A percentile compares a stretch with the other conserved stretches of the same genome.
phyloP scores from a whole-genome alignment of 2,113 vertebrate genomes.

The Mola mola region DNA sequence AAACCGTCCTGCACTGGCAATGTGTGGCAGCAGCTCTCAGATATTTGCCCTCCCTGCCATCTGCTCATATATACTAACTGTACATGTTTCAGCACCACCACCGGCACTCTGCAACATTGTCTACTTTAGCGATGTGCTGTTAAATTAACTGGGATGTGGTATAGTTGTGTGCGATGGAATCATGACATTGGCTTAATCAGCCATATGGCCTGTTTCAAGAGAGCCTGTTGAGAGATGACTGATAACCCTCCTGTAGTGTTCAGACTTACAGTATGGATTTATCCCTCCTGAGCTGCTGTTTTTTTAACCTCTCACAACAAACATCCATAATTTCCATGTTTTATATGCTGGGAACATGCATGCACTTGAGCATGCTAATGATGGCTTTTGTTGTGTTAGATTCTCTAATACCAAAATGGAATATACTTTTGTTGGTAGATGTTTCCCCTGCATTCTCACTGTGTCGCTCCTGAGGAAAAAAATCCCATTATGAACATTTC shows the following conservation, averaged over 20 bases:
- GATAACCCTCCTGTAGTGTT: slow-evolving; percentile 37
- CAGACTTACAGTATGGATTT: slow-evolving; percentile 48
- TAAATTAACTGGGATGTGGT: slow-evolving; percentile 2
- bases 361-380: neutral
- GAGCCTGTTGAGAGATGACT: slow-evolving; percentile 36
- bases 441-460: slow-evolving; percentile 6
- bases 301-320: slow-evolving; percentile 6
- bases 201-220: slow-evolving; percentile 43
- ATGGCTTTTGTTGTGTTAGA: neutral
- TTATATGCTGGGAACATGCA: slow-evolving; percentile 1
- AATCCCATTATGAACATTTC: slow-evolving; percentile 58
- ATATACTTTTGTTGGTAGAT: slow-evolving; percentile 4
- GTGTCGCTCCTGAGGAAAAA: slow-evolving; percentile 16
- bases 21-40: slow-evolving; percentile 7
- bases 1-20: neutral
- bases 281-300: slow-evolving; percentile 15
- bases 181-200: slow-evolving; percentile 8
- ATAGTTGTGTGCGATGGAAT: neutral
- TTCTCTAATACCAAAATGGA: neutral
- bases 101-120: neutral
- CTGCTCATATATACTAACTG: slow-evolving; percentile 13
- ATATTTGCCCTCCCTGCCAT: slow-evolving; percentile 26
- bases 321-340: no score
- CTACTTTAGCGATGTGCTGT: neutral
- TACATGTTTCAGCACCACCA: no score